phyloP scores from a whole-genome alignment of 2,888 invertebrate genomes.

The Pterobdella sp. region DNA sequence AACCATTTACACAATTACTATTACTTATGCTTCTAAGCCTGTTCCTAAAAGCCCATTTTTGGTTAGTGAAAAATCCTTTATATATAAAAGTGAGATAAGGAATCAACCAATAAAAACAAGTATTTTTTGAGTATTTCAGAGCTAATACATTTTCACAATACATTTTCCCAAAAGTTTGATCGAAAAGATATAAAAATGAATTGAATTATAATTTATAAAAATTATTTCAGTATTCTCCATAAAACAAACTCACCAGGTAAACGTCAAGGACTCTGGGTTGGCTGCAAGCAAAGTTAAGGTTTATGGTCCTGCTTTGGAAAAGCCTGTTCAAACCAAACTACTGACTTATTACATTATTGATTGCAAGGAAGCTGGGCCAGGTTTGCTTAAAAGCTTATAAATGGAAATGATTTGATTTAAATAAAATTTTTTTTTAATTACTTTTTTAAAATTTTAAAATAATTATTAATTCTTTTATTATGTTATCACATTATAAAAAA shows the following conservation, averaged over 20 bases:
- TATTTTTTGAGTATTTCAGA: too few species aligned
- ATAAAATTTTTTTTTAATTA: background rate
- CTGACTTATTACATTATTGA: constrained; percentile 78
- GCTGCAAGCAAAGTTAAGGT: constrained; percentile 29
- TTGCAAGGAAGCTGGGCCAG: constrained; percentile 73
- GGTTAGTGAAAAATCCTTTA: constrained; percentile 45
- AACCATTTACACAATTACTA: constrained; percentile 65
- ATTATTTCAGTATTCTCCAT: too few species aligned
- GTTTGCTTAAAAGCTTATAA: too few species aligned
- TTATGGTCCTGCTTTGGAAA: constrained; percentile 71
- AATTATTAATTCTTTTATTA: background rate
- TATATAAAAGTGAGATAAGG: background rate
- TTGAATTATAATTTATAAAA: too few species aligned
- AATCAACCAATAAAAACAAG: too few species aligned
- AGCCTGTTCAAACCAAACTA: constrained; percentile 66
- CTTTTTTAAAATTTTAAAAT: background rate
- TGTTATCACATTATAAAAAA: background rate
- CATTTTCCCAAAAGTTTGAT: too few species aligned
- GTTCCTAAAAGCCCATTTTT: constrained; percentile 74
- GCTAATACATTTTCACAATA: too few species aligned
- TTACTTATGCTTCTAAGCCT: constrained; percentile 73
- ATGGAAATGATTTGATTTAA: constrained; percentile 1
- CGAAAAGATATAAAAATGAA: too few species aligned
- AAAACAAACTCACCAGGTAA: constrained; percentile 7
- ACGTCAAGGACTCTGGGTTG: constrained; percentile 12